Evolutionary conservation across 2,113 vertebrate species (phyloP).

Genomic region (Pygoscelis antarcticus): DNA sequence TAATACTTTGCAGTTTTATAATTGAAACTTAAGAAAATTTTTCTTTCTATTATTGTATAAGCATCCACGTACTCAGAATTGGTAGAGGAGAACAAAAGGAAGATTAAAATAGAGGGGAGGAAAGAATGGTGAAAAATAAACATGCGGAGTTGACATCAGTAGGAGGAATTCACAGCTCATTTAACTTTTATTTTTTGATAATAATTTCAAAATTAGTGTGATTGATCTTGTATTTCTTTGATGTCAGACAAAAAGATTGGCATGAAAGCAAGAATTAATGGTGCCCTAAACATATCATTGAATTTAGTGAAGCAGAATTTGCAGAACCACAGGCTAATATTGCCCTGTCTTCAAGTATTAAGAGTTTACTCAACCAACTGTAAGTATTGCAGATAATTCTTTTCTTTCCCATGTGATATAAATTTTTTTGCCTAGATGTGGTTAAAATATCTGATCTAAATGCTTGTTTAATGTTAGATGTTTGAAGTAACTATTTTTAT

Average conservation of each 20-base stretch:
- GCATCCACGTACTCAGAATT: not conserved
- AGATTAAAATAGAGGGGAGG: not conserved
- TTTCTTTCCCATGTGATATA: not conserved
- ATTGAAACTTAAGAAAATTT: not conserved
- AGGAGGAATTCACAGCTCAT: not conserved
- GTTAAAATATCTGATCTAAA: not conserved
- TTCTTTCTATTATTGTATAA: not conserved
- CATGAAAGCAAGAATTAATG: slow-evolving; percentile 91
- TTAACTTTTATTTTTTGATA: not conserved
- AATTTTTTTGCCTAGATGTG: not conserved
- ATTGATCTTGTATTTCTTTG: slow-evolving; percentile 8
- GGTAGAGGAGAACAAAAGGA: not conserved
- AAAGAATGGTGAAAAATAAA: not conserved
- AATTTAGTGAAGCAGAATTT: slow-evolving; percentile 92
- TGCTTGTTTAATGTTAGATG: not conserved
- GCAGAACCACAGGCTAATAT: slow-evolving; percentile 86
- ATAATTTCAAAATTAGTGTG: not conserved
- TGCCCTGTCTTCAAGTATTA: slow-evolving; percentile 95
- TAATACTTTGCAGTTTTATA: not conserved
- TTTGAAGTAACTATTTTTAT: not conserved
- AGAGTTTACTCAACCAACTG: slow-evolving; percentile 91
- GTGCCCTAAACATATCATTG: slow-evolving; percentile 85
- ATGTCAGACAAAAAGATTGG: slow-evolving; percentile 94
- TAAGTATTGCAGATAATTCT: slow-evolving; percentile 75
- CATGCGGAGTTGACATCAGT: not conserved